Evolutionary conservation across 1,140 invertebrate species (phyloP), one percentile per base, ranked within the genome.

Genomic region (Caenorhabditis latens): DNA sequence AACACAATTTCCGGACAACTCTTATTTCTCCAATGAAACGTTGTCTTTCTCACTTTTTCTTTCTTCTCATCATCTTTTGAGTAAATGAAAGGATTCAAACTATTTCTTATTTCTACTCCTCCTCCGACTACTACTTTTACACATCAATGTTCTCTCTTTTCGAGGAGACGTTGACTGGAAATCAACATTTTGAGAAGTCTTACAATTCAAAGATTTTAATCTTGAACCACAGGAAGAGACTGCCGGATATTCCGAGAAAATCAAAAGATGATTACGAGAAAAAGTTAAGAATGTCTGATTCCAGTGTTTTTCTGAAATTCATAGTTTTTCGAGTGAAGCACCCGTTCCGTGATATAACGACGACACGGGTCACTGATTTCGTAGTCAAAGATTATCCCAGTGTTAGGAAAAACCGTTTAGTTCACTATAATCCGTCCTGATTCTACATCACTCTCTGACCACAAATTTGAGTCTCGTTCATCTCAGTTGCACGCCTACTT

Each of bases 1-100:
- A 48, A 79, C 71, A 48, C 71, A 79, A 79, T 79, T 79, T 79
- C 71, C 71, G 61, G 61, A 46, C 63, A 14, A 65, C 40, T 65
- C n/a, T 32, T 65, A 9, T 40, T 65, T 7, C 32, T 32, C 40
- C 40, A 13, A 11, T 46, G 43, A 43, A 43, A 71, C 65, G 65
- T 48, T 65, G 24, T 65, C 42, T 71, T 71, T 43, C 71, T 79
- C 40, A 14, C 11, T 50, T 50, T 46, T 11, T 71, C 24, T 46
- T 46, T 43, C 24, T n/a, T 19, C 24, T 65, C 63, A 65, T 65
- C 24, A 21, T 32, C n/a, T 50, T 50, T 63, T 32, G 21, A 63
- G 61, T 63, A 63, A 63, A 63, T 63, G 21, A 63, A 19, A n/a
- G 8, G 16, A 19, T 58, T 65, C 63, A 71, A 71, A 53, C 50